phyloP scores from a whole-genome alignment of 2,113 vertebrate species.

The Mesembrinibis cayennensis region DNA sequence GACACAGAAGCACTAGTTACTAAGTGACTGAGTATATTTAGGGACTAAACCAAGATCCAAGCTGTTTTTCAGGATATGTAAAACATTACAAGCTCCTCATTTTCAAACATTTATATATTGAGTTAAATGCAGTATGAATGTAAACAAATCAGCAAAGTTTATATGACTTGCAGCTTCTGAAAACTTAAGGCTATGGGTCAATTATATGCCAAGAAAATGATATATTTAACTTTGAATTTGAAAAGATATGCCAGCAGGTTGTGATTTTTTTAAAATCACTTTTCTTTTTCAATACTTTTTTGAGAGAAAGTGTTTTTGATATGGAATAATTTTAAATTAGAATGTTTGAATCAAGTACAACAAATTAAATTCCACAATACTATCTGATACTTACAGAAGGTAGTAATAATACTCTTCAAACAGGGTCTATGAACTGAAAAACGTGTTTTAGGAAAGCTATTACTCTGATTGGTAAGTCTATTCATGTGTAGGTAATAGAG shows the following conservation, averaged over 20 bases:
- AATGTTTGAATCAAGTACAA: neutral
- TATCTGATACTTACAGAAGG: neutral
- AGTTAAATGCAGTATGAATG: neutral
- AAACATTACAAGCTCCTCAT: neutral
- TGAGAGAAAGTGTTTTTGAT: neutral
- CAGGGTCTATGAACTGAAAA: neutral
- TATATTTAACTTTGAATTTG: neutral
- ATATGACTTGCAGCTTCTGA: neutral
- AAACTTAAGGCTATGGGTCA: neutral
- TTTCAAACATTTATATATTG: neutral
- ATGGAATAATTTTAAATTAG: neutral
- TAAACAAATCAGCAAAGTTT: neutral
- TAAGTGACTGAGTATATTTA: neutral
- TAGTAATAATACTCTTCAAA: neutral
- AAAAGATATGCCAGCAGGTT: neutral
- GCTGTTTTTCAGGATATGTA: neutral
- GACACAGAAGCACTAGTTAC: neutral
- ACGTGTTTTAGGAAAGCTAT: neutral
- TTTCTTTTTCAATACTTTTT: neutral
- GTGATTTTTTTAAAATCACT: neutral
- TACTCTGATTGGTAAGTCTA: neutral
- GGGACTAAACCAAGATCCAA: neutral
- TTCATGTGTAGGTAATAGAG: neutral
- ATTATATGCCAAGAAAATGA: neutral
- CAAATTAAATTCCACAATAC: neutral